These are phyloP conservation scores for Larimichthys crocea DNA, from an alignment of 2,113 vertebrate species.

Conservation along the genomic window DNA sequence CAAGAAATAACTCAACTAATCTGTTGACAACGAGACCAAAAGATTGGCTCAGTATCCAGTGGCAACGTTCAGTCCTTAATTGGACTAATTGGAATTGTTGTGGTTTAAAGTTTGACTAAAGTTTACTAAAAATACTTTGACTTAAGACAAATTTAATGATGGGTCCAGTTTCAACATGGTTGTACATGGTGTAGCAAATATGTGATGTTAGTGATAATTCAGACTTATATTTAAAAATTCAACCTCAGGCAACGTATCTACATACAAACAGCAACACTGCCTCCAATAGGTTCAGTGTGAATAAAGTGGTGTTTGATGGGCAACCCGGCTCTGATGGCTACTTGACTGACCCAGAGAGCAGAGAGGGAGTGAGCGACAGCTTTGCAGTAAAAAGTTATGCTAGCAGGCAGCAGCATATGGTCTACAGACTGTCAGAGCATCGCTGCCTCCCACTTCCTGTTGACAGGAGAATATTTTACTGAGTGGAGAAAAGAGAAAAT, in stretches of 20 bases:
- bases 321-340: slow-evolving; percentile 51
- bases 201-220: not conserved
- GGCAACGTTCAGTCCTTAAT: not conserved
- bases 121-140: not conserved
- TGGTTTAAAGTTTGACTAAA: not conserved
- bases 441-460: slow-evolving; percentile 20
- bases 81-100: not conserved
- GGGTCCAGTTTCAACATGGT: not conserved
- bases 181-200: not conserved
- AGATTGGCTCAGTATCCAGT: not conserved
- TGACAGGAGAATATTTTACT: slow-evolving; percentile 42
- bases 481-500: slow-evolving; percentile 15
- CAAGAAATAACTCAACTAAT: not conserved
- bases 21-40: not conserved
- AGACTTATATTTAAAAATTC: not conserved
- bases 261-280: not conserved
- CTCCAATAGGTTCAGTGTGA: slow-evolving; percentile 40
- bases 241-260: not conserved
- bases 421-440: slow-evolving; percentile 65
- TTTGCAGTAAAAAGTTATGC: slow-evolving; percentile 67
- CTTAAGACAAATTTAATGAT: not conserved
- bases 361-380: slow-evolving; percentile 62
- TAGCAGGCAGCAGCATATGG: slow-evolving; percentile 60
- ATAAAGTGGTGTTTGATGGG: slow-evolving; percentile 59
- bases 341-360: slow-evolving; percentile 58